Evolutionary conservation across 2,888 invertebrate species (phyloP).

Genomic region (Rhagonycha fulva): DNA sequence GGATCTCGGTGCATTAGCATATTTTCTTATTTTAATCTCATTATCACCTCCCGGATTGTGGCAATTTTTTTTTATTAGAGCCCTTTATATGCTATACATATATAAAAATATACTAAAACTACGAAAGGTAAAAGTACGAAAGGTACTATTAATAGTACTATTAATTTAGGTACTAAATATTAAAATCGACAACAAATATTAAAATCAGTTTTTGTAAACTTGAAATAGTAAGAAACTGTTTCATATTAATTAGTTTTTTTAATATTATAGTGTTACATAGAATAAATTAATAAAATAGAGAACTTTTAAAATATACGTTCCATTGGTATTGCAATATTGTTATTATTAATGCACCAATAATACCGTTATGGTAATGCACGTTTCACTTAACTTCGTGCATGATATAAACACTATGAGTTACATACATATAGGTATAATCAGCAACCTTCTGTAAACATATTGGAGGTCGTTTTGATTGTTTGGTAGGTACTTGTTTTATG

Average conservation of each 20-base stretch:
- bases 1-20: no score
- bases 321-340: conserved; percentile 6
- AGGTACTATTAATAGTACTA: no score
- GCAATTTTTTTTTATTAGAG: no score
- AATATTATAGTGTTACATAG: neutral
- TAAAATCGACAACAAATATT: no score
- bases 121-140: no score
- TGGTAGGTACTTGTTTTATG: conserved; percentile 1
- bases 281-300: neutral
- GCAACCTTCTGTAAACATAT: conserved; percentile 14
- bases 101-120: no score
- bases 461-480: conserved; percentile 15
- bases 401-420: conserved; percentile 11
- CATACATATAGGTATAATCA: conserved; percentile 4
- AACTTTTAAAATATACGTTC: neutral
- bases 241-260: neutral
- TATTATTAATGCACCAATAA: conserved; percentile 11
- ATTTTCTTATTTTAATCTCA: no score
- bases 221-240: neutral
- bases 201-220: neutral
- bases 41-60: no score
- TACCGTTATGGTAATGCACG: conserved; percentile 27
- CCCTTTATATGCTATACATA: no score
- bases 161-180: no score
- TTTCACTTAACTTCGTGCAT: conserved; percentile 12